Base-by-base conservation (phyloP, 2,113 vertebrate genomes). In the Bambusicola thoracicus region DNA sequence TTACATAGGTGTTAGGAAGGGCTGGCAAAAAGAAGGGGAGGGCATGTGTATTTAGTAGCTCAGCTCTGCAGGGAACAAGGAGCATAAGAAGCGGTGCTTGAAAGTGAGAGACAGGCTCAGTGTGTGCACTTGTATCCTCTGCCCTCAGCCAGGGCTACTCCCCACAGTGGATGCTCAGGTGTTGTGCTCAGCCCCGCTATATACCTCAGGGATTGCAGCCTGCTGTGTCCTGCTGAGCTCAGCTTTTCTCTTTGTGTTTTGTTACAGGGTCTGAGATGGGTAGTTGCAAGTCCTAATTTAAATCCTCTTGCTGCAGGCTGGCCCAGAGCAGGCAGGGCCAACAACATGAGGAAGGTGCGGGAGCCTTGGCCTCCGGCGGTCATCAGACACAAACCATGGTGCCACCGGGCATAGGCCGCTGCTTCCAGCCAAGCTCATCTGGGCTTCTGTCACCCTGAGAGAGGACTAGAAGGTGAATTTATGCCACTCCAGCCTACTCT, bases 171-270 rank as follows among this genome's bases (percentile, higher is more conserved):
- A 6, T 62, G 10, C 13, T 67, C 59, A 72, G 51, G 51, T 25
- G 41, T 18, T 74, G 83, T 48, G 6, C 41, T 63, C 5, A 2
- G 40, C 17, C 17, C n/a, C 0, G 0, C 62, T 84, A 75, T 0
- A 0, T 0, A 0, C 53, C 53, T 48, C 40, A 48, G 5, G 36
- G 49, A 56, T 7, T 69, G 48, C 29, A 73, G 16, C 11, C 29
- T 65, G 27, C 29, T 41, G 59, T 15, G 55, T 7, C 3, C 6
- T 48, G 13, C n/a, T 32, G 11, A 16, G 38, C n/a, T 72, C 11
- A 13, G 15, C 29, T 49, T 67, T 40, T 22, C 41, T 3, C 36
- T 56, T 48, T 32, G 24, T 70, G 14, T 12, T 3, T 34, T 0
- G 1, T 18, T 58, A 56, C 44, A 43, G 21, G 13, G 44, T 46